Evolutionary conservation across 1,140 invertebrate genomes (phyloP), one percentile per base, ranked within the genome.

Genomic region (Papilio dardanus): DNA sequence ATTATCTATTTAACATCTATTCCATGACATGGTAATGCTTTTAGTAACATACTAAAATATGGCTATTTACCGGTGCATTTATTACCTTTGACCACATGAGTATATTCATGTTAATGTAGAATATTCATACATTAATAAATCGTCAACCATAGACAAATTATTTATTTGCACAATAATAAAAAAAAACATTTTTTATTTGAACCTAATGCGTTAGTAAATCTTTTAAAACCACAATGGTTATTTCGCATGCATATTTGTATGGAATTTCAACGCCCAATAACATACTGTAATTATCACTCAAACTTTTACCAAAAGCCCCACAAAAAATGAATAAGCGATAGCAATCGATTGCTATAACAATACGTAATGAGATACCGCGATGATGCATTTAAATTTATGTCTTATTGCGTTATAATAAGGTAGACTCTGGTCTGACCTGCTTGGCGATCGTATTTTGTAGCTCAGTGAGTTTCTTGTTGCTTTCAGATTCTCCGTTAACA

Each of bases 381-480:
- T 66, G 16, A 66, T 66, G 62, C 50, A 12, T 24, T 54, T 24
- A 24, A 54, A 74, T 62, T 58, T 77, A 67, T 77, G 33, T 71
- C 12, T 33, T 35, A 37, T 24, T 68, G 19, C 10, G 19, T 66
- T 54, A 24, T 19, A 66, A 71, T 71, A 54, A 68, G 42, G 35
- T 69, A 50, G 16, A 65, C 28, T 74, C 30, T 76, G 79, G 80
- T 91, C 94, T 94, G 95, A 97, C 97, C 95, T 99, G 98, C 93
- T 98, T 98, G 88, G 98, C 97, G 85, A 99, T 95, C 81, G 97
- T 97, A 86, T 96, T 95, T 95, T 98, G 97, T 80, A 98, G 95
- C 92, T 99, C 97, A 85, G 83, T 89, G 80, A 93, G 78, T 89
- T 91, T 92, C 90, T 87, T 88, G 83, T 82, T 83, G 77, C 78